Base-by-base conservation (phyloP, 1,140 invertebrate species). In the Hypsibius dujardini region DNA sequence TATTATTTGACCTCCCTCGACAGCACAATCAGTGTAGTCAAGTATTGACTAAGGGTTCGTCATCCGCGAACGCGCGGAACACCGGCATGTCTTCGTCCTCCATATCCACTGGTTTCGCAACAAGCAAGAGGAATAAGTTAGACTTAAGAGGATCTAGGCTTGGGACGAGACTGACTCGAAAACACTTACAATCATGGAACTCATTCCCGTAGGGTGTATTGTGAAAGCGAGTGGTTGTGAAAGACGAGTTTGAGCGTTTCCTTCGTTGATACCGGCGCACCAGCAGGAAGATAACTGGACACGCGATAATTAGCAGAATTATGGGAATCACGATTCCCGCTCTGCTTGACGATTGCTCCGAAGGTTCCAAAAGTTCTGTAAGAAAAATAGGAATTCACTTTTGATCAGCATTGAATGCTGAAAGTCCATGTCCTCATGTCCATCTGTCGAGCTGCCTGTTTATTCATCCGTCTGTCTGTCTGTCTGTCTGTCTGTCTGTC, bases 201-300 rank as follows among this genome's bases (percentile, higher is more conserved):
- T 56, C 50, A 56, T 56, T 56, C n/a, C 50, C 50, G n/a, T 56
- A 56, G 50, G 50, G 50, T 12, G 50, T 56, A n/a, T 56, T 56
- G n/a, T 56, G 50, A 56, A 56, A 56, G 50, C 50, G 50, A 7
- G 50, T 56, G 50, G 50, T n/a, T 7, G 50, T 7, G 50, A 56
- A 56, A 56, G 50, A 56, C 50, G 50, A 56, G 50, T n/a, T n/a
- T 56, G 50, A 56, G 50, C 50, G 50, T 56, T 56, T 56, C n/a
- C 50, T 56, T n/a, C 50, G 50, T 56, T n/a, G 50, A 56, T 56
- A 56, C 7, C 50, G 50, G n/a, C 50, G 50, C 7, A 56, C 50
- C n/a, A 56, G n/a, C n/a, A 56, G 7, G n/a, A 56, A 56, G 50
- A n/a, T n/a, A 7, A 56, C 50, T 56, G n/a, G 50, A 56, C 50